Percentiles rank a stretch among this genome's conserved stretches.
These are phyloP conservation scores for Labia minor DNA, from an alignment of 2,888 invertebrate genomes.

Conservation along the genomic window DNA sequence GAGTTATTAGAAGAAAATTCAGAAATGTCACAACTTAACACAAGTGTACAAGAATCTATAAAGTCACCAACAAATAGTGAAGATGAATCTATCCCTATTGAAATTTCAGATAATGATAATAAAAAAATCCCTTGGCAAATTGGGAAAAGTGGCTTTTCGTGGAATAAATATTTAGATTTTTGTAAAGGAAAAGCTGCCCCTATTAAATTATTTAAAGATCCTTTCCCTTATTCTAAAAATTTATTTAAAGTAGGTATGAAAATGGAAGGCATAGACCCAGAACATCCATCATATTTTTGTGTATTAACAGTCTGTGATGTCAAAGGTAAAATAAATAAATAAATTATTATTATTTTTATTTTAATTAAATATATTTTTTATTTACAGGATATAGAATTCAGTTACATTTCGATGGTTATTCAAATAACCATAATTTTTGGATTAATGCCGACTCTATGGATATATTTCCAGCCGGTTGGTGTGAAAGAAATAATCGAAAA, in stretches of 20 bases:
- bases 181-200: slow-evolving; percentile 64
- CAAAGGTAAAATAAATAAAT: slow-evolving; percentile 33
- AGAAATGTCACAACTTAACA: not conserved
- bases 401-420: slow-evolving; percentile 85
- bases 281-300: slow-evolving; percentile 79
- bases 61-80: slow-evolving; percentile 37
- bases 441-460: slow-evolving; percentile 82
- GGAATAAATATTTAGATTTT: slow-evolving; percentile 64
- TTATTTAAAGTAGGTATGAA: slow-evolving; percentile 69
- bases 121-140: slow-evolving; percentile 49
- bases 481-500: slow-evolving; percentile 67
- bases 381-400: slow-evolving; percentile 67
- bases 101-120: slow-evolving; percentile 20
- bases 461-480: slow-evolving; percentile 90
- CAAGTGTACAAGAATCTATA: not conserved
- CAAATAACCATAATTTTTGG: slow-evolving; percentile 86
- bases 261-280: slow-evolving; percentile 87
- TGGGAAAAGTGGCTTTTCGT: slow-evolving; percentile 62
- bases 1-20: slow-evolving; percentile 3
- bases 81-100: slow-evolving; percentile 29
- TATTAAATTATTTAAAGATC: slow-evolving; percentile 61
- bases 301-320: slow-evolving; percentile 76
- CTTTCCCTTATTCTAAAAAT: slow-evolving; percentile 64
- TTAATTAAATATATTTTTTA: not conserved
- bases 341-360: not conserved